Evolutionary conservation across 2,113 vertebrate genomes (phyloP).

Genomic region (Glaucomys volans): DNA sequence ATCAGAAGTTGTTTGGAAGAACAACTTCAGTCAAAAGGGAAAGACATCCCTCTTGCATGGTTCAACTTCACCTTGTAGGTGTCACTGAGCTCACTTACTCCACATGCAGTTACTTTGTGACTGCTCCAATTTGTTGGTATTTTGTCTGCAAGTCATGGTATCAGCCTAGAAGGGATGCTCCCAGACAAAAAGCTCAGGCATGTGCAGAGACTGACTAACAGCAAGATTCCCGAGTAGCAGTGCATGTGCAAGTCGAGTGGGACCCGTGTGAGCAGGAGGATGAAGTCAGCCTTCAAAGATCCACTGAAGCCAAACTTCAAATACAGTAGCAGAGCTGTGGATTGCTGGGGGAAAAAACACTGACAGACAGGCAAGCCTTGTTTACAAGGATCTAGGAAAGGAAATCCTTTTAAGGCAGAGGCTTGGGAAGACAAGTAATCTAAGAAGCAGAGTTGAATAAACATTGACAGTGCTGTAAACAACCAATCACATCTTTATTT

Average conservation of each 20-base stretch:
- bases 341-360: not conserved
- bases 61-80: not conserved
- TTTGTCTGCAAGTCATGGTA: not conserved
- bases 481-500: slow-evolving; percentile 68
- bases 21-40: not conserved
- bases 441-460: slow-evolving; percentile 66
- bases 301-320: slow-evolving; percentile 65
- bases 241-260: not conserved
- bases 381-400: slow-evolving; percentile 70
- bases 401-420: slow-evolving; percentile 67
- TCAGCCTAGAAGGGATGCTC: not conserved
- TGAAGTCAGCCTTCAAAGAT: slow-evolving; percentile 68
- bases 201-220: not conserved
- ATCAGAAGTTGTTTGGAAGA: not conserved
- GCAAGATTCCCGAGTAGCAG: not conserved
- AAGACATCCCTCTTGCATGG: not conserved
- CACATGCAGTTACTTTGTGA: not conserved
- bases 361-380: slow-evolving; percentile 54
- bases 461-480: slow-evolving; percentile 70
- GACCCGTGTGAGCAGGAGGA: not conserved
- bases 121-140: not conserved
- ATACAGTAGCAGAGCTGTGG: slow-evolving; percentile 25
- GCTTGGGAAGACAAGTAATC: slow-evolving; percentile 45
- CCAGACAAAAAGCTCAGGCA: not conserved
- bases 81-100: not conserved